Evolutionary conservation across 2,888 invertebrate genomes (phyloP), one percentile per base, ranked within the genome.

Genomic region (Bruchidius siliquastri): DNA sequence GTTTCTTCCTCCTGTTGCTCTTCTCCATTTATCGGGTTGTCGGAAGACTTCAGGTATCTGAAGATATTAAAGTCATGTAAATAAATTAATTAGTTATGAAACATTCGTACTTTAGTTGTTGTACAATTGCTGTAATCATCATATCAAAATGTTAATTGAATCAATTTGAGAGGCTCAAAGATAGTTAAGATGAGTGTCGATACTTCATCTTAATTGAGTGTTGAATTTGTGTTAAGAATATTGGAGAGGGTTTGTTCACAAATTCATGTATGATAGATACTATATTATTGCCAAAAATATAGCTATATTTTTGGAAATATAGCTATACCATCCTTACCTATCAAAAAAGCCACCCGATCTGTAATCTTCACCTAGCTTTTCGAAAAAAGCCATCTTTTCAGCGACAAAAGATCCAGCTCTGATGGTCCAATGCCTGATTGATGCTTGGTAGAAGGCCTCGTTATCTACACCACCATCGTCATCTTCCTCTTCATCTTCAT

Each of bases 371-470:
- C 92, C 87, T 0, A 91, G 87, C 77, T 90, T 90, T 82, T 92
- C 92, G 77, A 92, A 88, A 75, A 92, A 88, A 1, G 91, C 89
- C 90, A 95, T 94, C 84, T 95, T 95, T 80, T 94, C 94, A 3
- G 93, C 93, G 4, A 95, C 94, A 83, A 92, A 95, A 66, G 91
- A 92, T 0, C 95, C 94, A 6, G 95, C 94, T 75, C 93, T 88
- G 8, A 93, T 92, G 0, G 95, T 94, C 94, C 95, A 95, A 20
- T 92, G 92, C 86, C 82, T 81, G 22, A 86, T 82, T 4, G 85
- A 82, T 0, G 84, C 82, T 75, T 83, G 80, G 79, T 85, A 85
- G 74, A 86, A 87, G 2, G 84, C 85, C 77, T 84, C 84, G 77
- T 86, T 86, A 74, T 86, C 86, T 26, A 85, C 82, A 6, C 86